These are phyloP conservation scores for Rhogogaster chlorosoma DNA, from an alignment of 2,888 invertebrate species.

Conservation along the genomic window DNA sequence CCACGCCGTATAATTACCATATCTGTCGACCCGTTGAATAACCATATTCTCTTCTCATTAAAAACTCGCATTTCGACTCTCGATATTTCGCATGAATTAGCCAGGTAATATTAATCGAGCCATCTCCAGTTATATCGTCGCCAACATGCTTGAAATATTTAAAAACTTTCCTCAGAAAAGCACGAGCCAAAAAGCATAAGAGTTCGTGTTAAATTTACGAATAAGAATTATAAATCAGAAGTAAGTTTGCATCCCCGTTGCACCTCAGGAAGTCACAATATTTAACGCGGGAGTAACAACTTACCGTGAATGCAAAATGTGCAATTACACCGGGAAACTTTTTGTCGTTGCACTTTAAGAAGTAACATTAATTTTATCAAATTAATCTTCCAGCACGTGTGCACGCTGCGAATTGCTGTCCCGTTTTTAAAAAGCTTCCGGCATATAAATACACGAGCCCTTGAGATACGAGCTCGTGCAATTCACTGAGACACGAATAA, in stretches of 20 bases:
- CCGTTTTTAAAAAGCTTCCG: constrained; percentile 53
- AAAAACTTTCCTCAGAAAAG: not conserved
- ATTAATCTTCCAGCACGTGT: constrained; percentile 66
- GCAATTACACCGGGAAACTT: constrained; percentile 68
- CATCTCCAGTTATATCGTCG: not conserved
- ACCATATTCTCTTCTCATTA: not conserved
- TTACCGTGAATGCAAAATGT: constrained; percentile 52
- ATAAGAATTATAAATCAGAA: constrained; percentile 31
- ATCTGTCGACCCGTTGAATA: not conserved
- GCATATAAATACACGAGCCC: not conserved
- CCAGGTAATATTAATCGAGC: not conserved
- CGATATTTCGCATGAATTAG: not conserved
- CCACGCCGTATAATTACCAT: not conserved
- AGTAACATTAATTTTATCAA: constrained; percentile 70
- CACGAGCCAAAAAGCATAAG: not conserved
- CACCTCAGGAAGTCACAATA: constrained; percentile 45
- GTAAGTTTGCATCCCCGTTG: constrained; percentile 23
- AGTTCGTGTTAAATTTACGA: constrained; percentile 24
- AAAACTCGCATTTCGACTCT: not conserved
- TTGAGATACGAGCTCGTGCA: not conserved
- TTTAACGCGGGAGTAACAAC: constrained; percentile 38
- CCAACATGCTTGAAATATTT: not conserved
- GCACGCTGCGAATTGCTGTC: constrained; percentile 67
- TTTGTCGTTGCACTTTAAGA: constrained; percentile 62
- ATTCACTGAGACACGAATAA: not conserved